Conservation (phyloP, 2,797 vertebrate species). For the Pelodytes ibericus region DNA sequence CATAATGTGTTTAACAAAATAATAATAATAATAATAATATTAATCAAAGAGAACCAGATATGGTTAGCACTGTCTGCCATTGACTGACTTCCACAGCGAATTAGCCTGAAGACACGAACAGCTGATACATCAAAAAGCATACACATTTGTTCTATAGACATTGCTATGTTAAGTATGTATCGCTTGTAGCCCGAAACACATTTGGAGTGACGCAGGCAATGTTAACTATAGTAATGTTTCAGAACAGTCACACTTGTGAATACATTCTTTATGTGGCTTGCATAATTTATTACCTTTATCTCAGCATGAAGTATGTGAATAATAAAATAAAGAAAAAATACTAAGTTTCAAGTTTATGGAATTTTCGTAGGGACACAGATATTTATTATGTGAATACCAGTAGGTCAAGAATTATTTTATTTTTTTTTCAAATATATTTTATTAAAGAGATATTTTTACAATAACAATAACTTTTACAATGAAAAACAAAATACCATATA, state of each 20-base stretch:
- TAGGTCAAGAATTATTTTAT: constrained; percentile 13
- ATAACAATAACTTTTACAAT: too few species aligned
- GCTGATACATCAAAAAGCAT: not conserved
- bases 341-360: not conserved
- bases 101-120: not conserved
- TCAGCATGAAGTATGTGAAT: not conserved
- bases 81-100: not conserved
- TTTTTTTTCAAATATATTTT: too few species aligned
- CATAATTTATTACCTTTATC: not conserved
- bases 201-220: not conserved
- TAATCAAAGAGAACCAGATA: not conserved
- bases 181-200: not conserved
- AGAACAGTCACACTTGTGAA: too few species aligned
- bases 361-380: not conserved
- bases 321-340: not conserved
- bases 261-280: too few species aligned
- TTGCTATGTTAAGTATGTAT: not conserved
- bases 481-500: too few species aligned
- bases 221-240: too few species aligned
- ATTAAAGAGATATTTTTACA: too few species aligned
- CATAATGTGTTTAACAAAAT: not conserved
- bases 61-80: not conserved
- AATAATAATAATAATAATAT: not conserved
- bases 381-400: not conserved
- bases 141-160: not conserved